Conservation (phyloP, 2,888 invertebrate genomes). For the Sycophila texana region DNA sequence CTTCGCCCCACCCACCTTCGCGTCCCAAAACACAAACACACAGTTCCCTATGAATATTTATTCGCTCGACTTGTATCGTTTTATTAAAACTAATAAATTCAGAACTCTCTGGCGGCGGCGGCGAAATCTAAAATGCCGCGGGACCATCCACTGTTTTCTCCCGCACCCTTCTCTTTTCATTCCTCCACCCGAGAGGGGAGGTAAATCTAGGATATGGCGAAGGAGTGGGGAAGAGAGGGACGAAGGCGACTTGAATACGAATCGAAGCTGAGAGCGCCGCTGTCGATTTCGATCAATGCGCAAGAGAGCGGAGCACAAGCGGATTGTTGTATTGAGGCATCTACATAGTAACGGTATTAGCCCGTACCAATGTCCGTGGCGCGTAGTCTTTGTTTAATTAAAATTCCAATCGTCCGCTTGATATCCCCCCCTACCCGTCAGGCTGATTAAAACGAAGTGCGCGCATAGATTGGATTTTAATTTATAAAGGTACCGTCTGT, state of each 20-base stretch:
- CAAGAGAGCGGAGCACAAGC: background rate
- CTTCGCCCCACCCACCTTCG: slow-evolving; percentile 23
- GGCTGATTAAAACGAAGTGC: slow-evolving; percentile 42
- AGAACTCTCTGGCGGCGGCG: slow-evolving; percentile 24
- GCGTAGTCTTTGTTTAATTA: slow-evolving; percentile 51
- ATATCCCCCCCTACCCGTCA: slow-evolving; percentile 19
- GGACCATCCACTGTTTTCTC: background rate
- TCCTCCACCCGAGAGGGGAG: background rate
- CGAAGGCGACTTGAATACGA: slow-evolving; percentile 29
- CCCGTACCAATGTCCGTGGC: background rate
- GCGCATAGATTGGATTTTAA: slow-evolving; percentile 7
- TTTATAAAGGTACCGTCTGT: background rate
- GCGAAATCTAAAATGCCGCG: slow-evolving; percentile 30
- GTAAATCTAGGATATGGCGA: slow-evolving; percentile 31
- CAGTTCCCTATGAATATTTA: slow-evolving; percentile 66
- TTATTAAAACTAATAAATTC: slow-evolving; percentile 72
- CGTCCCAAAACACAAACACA: slow-evolving; percentile 46
- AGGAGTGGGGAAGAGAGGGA: background rate
- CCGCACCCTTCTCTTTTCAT: background rate
- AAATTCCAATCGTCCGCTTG: slow-evolving; percentile 47
- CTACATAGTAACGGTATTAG: slow-evolving; percentile 44
- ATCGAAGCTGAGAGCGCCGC: background rate
- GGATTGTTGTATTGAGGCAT: slow-evolving; percentile 44
- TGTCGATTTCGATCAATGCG: slow-evolving; percentile 45
- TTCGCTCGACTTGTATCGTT: slow-evolving; percentile 67